Evolutionary conservation across 2,113 vertebrate species (phyloP).

Genomic region (Entomyzon cyanotis): DNA sequence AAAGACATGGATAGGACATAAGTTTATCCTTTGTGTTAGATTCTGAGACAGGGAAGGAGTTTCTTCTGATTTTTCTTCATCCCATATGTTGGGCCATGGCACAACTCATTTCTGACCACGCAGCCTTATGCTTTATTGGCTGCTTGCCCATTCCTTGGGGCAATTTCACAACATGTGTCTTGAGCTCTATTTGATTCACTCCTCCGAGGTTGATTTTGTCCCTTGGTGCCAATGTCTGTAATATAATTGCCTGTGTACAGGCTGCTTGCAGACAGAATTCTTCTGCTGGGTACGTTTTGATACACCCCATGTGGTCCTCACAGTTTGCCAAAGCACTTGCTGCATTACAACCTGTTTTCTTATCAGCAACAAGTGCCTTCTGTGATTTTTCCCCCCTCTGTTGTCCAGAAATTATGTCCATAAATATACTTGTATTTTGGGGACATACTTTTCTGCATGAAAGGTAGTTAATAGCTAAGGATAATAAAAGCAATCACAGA

Average conservation of each 20-base stretch:
- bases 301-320: slow-evolving; percentile 33
- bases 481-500: background rate
- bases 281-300: slow-evolving; percentile 49
- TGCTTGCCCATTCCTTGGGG: slow-evolving; percentile 59
- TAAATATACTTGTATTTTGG: background rate
- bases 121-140: slow-evolving; percentile 64
- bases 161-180: slow-evolving; percentile 60
- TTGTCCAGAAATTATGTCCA: background rate
- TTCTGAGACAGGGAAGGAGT: background rate
- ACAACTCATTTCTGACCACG: slow-evolving; percentile 21
- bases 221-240: slow-evolving; percentile 30
- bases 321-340: slow-evolving; percentile 51
- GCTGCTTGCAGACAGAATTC: slow-evolving; percentile 46
- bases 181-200: slow-evolving; percentile 63
- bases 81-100: slow-evolving; percentile 14
- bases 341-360: slow-evolving; percentile 42
- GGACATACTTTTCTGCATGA: background rate
- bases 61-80: background rate
- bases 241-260: slow-evolving; percentile 38
- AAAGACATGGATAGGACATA: background rate
- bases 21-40: background rate
- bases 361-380: slow-evolving; percentile 27
- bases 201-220: slow-evolving; percentile 61
- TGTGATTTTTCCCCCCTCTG: background rate
- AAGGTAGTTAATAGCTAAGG: background rate